Evolutionary conservation across 2,113 vertebrate genomes (phyloP).

Genomic region (Aix galericulata): DNA sequence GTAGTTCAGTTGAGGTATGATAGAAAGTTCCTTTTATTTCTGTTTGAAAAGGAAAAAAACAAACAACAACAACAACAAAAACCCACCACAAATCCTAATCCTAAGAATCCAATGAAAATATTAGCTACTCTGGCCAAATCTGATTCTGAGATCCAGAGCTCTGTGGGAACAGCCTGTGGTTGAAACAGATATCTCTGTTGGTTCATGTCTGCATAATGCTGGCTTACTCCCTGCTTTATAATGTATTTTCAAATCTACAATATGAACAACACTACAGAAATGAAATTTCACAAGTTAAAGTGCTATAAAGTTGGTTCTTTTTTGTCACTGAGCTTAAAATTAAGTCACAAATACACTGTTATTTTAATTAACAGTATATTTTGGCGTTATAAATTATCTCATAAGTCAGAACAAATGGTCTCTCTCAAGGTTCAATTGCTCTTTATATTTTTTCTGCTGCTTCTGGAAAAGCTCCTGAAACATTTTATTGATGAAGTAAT

Average conservation of each 20-base stretch:
- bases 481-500: conserved; percentile 13
- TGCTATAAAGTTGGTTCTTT: not conserved
- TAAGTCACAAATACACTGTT: not conserved
- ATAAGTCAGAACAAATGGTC: not conserved
- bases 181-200: not conserved
- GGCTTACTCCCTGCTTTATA: not conserved
- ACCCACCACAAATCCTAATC: not conserved
- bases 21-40: not conserved
- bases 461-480: conserved; percentile 17
- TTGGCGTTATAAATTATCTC: conserved; percentile 7
- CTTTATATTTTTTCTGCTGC: conserved; percentile 11
- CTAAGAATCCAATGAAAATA: not conserved
- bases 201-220: not conserved
- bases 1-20: not conserved
- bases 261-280: not conserved
- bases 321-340: not conserved
- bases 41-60: not conserved
- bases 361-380: not conserved
- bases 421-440: not conserved
- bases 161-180: not conserved
- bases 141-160: not conserved
- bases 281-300: not conserved
- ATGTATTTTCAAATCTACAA: not conserved
- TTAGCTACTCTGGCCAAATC: not conserved
- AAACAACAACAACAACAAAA: not conserved